Evolutionary conservation across 2,113 vertebrate genomes (phyloP), one percentile per base, ranked within the genome.

Genomic region (Phalacrocorax carbo): DNA sequence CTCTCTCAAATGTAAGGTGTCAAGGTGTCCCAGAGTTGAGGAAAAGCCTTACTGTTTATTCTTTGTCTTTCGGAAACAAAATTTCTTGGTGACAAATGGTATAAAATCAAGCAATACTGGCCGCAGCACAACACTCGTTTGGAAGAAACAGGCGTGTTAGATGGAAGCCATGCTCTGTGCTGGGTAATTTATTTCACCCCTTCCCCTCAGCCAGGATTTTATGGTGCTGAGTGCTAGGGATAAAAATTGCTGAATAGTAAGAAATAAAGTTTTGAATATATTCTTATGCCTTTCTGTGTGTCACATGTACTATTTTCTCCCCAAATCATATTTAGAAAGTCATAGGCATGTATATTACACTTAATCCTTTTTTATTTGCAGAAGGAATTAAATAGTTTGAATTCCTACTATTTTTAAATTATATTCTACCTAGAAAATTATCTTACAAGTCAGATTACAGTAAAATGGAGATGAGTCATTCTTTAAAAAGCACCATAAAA

Each of bases 1-100:
- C 72, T 58, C 34, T 93, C 60, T 93, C 34, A 82, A 94, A 96
- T 82, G 44, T 20, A 95, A 92, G 88, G 40, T 58, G 81, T 82
- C 34, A 82, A 89, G 44, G 23, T 92, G 15, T 92, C 11, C 72
- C 30, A 81, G 38, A 77, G 38, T 6, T 86, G 19, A 88, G 49
- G 52, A 93, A 96, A 95, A 90, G 15, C 21, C 19, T 72, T 80
- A 76, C 29, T 68, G 60, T 29, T 42, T 92, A 78, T 32, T 68
- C 62, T 29, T 42, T 91, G 72, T n/a, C 84, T 72, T 40, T 72
- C 16, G 46, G 89, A 96, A 91, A 79, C 68, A 92, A 65, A 91
- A 84, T 72, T 95, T 87, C 54, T 83, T 72, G 90, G 57, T 84
- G 66, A 80, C n/a, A 86, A 40, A 49, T 94, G 25, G 30, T 36